Conservation (phyloP, 2,888 invertebrate genomes). For the Drosophila affinis region DNA sequence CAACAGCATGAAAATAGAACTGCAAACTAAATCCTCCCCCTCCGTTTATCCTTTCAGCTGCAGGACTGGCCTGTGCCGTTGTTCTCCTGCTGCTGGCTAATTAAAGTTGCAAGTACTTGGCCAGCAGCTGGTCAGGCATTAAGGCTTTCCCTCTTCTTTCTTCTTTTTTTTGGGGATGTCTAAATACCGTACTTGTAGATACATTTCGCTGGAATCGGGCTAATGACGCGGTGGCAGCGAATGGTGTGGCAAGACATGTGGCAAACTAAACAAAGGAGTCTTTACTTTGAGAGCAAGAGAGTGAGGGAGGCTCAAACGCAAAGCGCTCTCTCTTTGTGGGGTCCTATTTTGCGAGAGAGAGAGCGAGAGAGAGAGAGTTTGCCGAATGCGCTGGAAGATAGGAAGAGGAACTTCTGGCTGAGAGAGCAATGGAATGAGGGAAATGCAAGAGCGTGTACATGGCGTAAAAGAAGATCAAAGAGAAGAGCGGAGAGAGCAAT, state of each 20-base stretch:
- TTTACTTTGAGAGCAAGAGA: too few relatives aligned
- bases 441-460: too few relatives aligned
- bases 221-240: constrained; percentile 8
- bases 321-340: too few relatives aligned
- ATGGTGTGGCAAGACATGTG: neutral
- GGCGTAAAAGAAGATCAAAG: too few relatives aligned
- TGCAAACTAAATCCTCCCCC: constrained; percentile 9
- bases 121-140: constrained; percentile 36
- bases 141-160: constrained; percentile 16
- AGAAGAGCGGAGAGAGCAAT: too few relatives aligned
- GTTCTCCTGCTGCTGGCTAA: constrained; percentile 50
- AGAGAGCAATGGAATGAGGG: too few relatives aligned
- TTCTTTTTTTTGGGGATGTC: constrained; percentile 11
- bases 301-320: too few relatives aligned
- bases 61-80: neutral
- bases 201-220: constrained; percentile 7
- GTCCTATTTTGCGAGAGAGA: too few relatives aligned
- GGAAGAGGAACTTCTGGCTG: too few relatives aligned
- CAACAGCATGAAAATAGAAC: constrained; percentile 1
- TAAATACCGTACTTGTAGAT: constrained; percentile 1
- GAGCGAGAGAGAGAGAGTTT: too few relatives aligned
- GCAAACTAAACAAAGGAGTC: neutral
- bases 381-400: too few relatives aligned
- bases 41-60: neutral
- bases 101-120: constrained; percentile 71